These are phyloP conservation scores for Drosophila melanogaster DNA, from an alignment of 1,140 invertebrate species.

Conservation along the genomic window DNA sequence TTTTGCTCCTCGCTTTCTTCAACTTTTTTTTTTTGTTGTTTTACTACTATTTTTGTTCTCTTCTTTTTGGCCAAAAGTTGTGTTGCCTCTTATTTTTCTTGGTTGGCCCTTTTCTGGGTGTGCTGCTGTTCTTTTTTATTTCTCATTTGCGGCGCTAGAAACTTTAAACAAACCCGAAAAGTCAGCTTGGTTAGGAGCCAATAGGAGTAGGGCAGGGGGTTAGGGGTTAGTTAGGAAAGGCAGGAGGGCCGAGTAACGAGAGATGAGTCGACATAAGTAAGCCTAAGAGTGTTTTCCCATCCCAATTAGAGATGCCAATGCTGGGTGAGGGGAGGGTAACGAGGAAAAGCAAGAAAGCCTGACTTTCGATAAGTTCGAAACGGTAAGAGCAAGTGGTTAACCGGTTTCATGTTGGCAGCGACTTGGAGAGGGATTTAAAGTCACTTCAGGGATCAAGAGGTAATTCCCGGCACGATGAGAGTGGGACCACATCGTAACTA, in stretches of 20 bases:
- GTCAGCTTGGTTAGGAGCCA: conserved; percentile 32
- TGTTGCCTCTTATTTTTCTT: conserved; percentile 69
- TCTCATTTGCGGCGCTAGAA: conserved; percentile 40
- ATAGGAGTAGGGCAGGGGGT: background rate
- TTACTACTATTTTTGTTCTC: conserved; percentile 9
- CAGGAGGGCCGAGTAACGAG: conserved; percentile 17
- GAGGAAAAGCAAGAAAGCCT: conserved; percentile 1
- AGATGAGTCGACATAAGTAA: conserved; percentile 72
- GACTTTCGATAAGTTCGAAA: conserved; percentile 42
- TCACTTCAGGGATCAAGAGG: conserved; percentile 13
- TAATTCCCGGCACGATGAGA: conserved; percentile 11
- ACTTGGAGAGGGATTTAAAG: conserved; percentile 18
- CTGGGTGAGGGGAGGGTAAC: background rate
- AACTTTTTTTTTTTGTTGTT: conserved; percentile 1
- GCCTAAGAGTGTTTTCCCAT: conserved; percentile 61
- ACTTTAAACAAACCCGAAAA: conserved; percentile 71
- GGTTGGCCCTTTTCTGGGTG: conserved; percentile 22
- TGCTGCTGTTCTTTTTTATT: conserved; percentile 23
- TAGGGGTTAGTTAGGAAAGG: conserved; percentile 4
- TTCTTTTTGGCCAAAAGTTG: conserved; percentile 54
- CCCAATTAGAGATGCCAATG: conserved; percentile 25
- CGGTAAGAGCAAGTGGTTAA: conserved; percentile 42
- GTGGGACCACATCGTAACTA: conserved; percentile 1
- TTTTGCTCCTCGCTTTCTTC: conserved; percentile 30
- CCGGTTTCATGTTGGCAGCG: conserved; percentile 34